Conservation (phyloP, 2,113 vertebrate genomes). For the Telmatochromis brachygnathus region DNA sequence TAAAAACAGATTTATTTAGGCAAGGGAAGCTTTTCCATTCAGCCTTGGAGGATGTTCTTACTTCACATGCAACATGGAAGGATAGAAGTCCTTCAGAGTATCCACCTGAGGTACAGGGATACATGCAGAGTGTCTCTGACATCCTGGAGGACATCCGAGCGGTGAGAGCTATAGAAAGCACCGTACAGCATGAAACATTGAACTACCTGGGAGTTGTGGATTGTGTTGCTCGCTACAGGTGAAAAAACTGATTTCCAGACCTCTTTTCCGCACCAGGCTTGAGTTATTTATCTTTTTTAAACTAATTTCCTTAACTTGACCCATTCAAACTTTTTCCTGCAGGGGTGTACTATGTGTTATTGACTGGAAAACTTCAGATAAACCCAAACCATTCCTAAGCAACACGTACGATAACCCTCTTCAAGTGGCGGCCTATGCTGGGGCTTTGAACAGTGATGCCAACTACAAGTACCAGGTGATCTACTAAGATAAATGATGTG, state of each 20-base stretch:
- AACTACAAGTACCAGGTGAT: constrained; percentile 92
- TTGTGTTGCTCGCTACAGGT: constrained; percentile 91
- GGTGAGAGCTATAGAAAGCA: constrained; percentile 85
- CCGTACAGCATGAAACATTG: constrained; percentile 77
- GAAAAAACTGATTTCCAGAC: constrained; percentile 3
- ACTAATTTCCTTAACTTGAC: not conserved
- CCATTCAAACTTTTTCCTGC: not conserved
- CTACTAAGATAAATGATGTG: not conserved
- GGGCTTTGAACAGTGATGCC: constrained; percentile 84
- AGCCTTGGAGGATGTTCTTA: constrained; percentile 76
- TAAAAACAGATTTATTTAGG: constrained; percentile 77
- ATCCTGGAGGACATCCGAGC: constrained; percentile 76
- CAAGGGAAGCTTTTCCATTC: constrained; percentile 85
- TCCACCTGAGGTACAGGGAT: constrained; percentile 62
- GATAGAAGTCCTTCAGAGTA: not conserved
- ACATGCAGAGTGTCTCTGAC: constrained; percentile 78
- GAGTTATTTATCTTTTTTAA: not conserved
- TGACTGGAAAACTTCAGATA: constrained; percentile 98
- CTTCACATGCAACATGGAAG: constrained; percentile 25
- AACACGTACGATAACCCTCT: constrained; percentile 92
- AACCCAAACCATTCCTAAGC: constrained; percentile 80
- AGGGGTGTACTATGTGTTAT: constrained; percentile 88
- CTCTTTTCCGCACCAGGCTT: not conserved
- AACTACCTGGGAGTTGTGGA: constrained; percentile 86
- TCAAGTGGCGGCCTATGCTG: constrained; percentile 89